These are phyloP conservation scores for Agrochola lychnidis DNA, from an alignment of 2,888 invertebrate genomes.

Conservation along the genomic window DNA sequence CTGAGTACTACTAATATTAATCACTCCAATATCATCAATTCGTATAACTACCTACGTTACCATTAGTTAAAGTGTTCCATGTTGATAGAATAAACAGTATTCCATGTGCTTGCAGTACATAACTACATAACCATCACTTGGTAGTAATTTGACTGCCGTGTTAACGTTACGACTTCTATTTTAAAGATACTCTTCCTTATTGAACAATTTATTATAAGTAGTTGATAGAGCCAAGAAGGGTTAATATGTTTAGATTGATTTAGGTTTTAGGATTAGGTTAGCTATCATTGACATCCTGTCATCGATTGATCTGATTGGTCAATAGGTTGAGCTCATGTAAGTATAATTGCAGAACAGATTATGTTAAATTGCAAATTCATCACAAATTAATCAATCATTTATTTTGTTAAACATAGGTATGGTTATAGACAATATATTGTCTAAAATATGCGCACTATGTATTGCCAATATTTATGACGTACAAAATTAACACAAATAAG, in stretches of 20 bases:
- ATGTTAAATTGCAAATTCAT: too few relatives aligned
- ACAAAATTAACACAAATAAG: too few relatives aligned
- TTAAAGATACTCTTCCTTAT: conserved; percentile 12
- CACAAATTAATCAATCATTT: too few relatives aligned
- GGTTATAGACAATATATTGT: too few relatives aligned
- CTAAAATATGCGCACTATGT: too few relatives aligned
- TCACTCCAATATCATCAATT: conserved; percentile 22
- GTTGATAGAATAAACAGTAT: conserved; percentile 39
- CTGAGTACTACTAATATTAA: conserved; percentile 7
- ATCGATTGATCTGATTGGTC: too few relatives aligned
- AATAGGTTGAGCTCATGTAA: too few relatives aligned
- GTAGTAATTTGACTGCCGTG: conserved; percentile 12
- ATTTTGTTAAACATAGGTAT: too few relatives aligned
- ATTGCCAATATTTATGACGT: too few relatives aligned
- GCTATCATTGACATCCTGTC: not conserved
- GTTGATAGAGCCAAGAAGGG: not conserved
- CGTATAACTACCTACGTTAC: not conserved
- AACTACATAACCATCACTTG: conserved; percentile 25
- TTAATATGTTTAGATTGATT: conserved; percentile 15
- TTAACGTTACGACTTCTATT: conserved; percentile 30
- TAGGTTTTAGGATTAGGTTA: not conserved
- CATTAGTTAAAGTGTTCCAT: conserved; percentile 52
- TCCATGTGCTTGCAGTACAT: not conserved
- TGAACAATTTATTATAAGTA: not conserved
- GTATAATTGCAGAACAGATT: too few relatives aligned